Percentiles rank a stretch among this genome's conserved stretches.
These are phyloP conservation scores for Mirounga angustirostris DNA, from an alignment of 2,113 vertebrate species.

Conservation along the genomic window DNA sequence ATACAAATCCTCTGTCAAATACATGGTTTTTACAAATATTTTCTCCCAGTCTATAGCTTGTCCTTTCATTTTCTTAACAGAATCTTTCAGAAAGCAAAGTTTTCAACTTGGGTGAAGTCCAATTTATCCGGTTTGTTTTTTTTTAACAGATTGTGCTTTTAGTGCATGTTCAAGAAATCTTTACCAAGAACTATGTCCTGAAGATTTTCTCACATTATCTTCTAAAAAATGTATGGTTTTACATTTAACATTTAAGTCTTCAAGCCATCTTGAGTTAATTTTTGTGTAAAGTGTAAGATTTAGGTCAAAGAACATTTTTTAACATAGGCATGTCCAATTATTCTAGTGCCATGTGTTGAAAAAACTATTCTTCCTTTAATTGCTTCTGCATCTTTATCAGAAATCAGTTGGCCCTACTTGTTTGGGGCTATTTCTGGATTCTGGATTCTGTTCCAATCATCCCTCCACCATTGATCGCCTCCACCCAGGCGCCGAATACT, in stretches of 20 bases:
- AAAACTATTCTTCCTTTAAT: neutral
- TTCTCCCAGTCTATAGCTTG: neutral
- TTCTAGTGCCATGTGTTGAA: neutral
- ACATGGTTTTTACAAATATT: slow-evolving; percentile 1
- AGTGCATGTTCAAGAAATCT: neutral
- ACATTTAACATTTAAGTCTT: neutral
- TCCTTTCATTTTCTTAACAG: neutral
- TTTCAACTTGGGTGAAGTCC: neutral
- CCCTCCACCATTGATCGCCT: neutral
- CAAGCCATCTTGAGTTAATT: neutral
- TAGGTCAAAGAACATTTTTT: neutral
- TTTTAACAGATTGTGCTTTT: neutral
- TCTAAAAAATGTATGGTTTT: neutral
- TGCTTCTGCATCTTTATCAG: neutral
- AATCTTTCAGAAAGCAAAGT: neutral
- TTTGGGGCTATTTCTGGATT: neutral
- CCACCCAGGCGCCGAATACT: neutral
- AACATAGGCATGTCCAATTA: neutral
- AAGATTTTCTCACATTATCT: neutral
- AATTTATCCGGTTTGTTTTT: neutral
- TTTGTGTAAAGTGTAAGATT: neutral
- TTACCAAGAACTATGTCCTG: neutral
- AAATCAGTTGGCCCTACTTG: neutral
- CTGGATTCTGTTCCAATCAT: neutral
- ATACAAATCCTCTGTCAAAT: neutral